A percentile compares a stretch with the other conserved stretches of the same genome.
phyloP scores from a whole-genome alignment of 2,113 vertebrate genomes.

The Vimba vimba region DNA sequence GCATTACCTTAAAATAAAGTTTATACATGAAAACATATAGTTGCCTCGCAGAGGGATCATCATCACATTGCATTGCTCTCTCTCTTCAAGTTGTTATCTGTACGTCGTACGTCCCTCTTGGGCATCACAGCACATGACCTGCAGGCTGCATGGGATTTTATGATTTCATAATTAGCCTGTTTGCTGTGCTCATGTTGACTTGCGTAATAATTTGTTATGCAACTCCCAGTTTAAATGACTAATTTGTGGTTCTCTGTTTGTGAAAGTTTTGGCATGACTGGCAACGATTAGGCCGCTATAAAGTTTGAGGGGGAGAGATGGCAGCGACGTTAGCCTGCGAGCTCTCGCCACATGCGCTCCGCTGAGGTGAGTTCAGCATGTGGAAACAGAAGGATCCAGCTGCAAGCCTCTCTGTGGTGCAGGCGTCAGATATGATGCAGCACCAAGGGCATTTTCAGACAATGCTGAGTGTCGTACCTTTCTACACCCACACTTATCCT shows the following conservation, averaged over 20 bases:
- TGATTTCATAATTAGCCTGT: constrained; percentile 31
- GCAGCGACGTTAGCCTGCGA: background rate
- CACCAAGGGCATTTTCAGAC: constrained; percentile 45
- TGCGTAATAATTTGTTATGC: constrained; percentile 15
- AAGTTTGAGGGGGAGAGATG: constrained; percentile 1
- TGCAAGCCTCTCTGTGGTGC: constrained; percentile 17
- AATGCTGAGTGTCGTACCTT: constrained; percentile 39
- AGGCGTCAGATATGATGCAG: constrained; percentile 43
- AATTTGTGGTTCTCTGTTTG: constrained; percentile 27
- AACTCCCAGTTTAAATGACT: constrained; percentile 17
- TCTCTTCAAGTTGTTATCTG: background rate
- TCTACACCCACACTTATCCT: constrained; percentile 21
- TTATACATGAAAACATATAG: background rate
- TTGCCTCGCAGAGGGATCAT: background rate
- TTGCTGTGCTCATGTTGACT: background rate
- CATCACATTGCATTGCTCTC: background rate
- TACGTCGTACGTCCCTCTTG: background rate
- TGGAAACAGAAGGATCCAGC: constrained; percentile 41
- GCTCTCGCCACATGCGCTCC: constrained; percentile 6
- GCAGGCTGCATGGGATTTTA: constrained; percentile 4
- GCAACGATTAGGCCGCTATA: background rate
- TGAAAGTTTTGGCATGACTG: background rate
- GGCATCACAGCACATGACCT: constrained; percentile 7
- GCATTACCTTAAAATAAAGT: too few relatives aligned
- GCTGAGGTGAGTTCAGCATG: constrained; percentile 39